These are phyloP conservation scores for Drosophila sordidapex DNA, from an alignment of 2,888 invertebrate species.

Conservation along the genomic window DNA sequence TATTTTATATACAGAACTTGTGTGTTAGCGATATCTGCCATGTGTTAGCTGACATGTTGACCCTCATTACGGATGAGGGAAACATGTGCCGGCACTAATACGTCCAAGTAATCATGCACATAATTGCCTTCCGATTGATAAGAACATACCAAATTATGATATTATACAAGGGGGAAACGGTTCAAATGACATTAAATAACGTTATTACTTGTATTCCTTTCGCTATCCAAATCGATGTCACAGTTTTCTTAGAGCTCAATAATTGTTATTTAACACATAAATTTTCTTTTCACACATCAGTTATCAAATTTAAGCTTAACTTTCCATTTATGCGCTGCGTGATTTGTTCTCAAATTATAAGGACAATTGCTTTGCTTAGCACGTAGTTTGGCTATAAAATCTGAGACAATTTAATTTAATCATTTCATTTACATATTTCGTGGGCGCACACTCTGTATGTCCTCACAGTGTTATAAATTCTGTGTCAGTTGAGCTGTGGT, in stretches of 20 bases:
- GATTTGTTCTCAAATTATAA: conserved; percentile 10
- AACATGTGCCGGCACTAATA: too few relatives aligned
- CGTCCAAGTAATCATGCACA: neutral
- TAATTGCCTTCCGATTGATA: neutral
- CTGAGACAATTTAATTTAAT: conserved; percentile 31
- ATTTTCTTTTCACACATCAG: neutral
- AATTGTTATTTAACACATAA: neutral
- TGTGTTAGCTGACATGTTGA: neutral
- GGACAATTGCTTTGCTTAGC: conserved; percentile 25
- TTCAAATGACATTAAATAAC: neutral
- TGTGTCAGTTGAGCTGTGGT: neutral
- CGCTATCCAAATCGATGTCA: too few relatives aligned
- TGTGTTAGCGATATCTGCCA: neutral
- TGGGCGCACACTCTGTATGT: neutral
- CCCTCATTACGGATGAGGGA: neutral
- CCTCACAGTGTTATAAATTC: neutral
- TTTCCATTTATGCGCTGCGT: conserved; percentile 3
- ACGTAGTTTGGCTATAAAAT: conserved; percentile 43
- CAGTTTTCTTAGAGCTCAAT: neutral
- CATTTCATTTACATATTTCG: conserved; percentile 39
- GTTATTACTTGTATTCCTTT: neutral
- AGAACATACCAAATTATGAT: neutral
- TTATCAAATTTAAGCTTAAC: neutral
- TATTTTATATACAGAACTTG: neutral
- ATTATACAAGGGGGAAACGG: neutral